These are phyloP conservation scores for Cryptotermes secundus DNA, from an alignment of 1,140 invertebrate species.

Conservation along the genomic window DNA sequence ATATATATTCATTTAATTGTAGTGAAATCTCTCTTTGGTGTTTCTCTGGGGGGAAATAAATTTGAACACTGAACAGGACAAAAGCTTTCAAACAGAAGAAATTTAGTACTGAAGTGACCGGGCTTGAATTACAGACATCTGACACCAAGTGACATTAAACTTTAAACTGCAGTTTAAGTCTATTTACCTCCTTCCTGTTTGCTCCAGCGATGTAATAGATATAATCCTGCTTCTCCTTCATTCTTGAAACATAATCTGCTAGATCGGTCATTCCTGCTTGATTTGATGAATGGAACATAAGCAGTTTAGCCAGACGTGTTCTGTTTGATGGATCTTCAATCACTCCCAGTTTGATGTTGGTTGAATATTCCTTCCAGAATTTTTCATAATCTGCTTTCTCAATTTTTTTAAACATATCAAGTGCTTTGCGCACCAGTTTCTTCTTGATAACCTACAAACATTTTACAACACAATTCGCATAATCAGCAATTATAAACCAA, in stretches of 20 bases:
- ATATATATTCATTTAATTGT: no score
- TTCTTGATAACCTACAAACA: constrained; percentile 81
- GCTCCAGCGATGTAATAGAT: constrained; percentile 97
- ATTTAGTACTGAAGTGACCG: no score
- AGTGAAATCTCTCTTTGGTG: no score
- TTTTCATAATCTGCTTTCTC: constrained; percentile 85
- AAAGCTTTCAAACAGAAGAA: no score
- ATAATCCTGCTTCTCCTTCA: constrained; percentile 95
- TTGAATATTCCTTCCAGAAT: constrained; percentile 99
- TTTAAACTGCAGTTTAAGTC: no score
- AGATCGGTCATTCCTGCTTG: constrained; percentile 67
- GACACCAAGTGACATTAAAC: not conserved
- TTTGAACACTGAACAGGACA: no score
- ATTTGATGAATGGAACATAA: constrained; percentile 88
- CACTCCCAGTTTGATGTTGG: constrained; percentile 95
- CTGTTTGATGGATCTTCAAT: constrained; percentile 98
- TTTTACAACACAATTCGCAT: no score
- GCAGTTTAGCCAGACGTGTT: constrained; percentile 89
- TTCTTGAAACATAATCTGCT: constrained; percentile 88
- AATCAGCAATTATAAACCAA: no score
- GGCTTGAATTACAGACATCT: not conserved
- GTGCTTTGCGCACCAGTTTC: constrained; percentile 93
- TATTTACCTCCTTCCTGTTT: constrained; percentile 79
- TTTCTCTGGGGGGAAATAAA: no score
- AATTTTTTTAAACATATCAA: constrained; percentile 99